Percentiles rank a stretch among this genome's conserved stretches.
Conservation (phyloP, 2,797 vertebrate species). For the Phalanger gymnotis region DNA sequence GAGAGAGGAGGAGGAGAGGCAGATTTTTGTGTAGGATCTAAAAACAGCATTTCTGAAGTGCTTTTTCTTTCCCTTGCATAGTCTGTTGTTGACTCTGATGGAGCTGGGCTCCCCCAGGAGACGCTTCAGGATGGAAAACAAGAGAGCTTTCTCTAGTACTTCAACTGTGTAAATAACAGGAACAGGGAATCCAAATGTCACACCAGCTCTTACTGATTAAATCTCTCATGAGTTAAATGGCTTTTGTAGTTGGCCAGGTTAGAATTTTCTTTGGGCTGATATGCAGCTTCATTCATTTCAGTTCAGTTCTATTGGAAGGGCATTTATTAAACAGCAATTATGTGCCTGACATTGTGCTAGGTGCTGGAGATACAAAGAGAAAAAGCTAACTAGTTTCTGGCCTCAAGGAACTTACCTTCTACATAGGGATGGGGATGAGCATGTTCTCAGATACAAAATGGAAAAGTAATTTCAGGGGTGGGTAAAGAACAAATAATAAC, state of each 20-base stretch:
- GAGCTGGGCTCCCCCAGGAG: slow-evolving; percentile 36
- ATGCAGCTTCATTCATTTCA: neutral
- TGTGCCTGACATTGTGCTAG: neutral
- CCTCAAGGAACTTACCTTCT: neutral
- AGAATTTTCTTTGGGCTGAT: neutral
- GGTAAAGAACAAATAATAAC: neutral
- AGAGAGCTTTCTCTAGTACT: slow-evolving; percentile 51
- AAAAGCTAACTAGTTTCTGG: neutral
- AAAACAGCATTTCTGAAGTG: slow-evolving; percentile 45
- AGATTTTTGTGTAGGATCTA: slow-evolving; percentile 45
- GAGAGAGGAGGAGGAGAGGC: neutral
- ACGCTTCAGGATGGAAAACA: neutral
- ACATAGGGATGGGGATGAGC: neutral
- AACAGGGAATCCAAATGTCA: slow-evolving; percentile 32
- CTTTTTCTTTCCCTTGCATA: slow-evolving; percentile 3
- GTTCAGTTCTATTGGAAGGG: neutral
- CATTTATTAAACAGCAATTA: neutral
- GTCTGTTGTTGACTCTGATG: slow-evolving; percentile 65
- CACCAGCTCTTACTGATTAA: slow-evolving; percentile 18
- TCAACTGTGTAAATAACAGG: slow-evolving; percentile 56
- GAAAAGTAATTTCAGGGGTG: neutral
- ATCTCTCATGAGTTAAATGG: slow-evolving; percentile 26
- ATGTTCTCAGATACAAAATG: neutral
- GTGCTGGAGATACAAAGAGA: neutral
- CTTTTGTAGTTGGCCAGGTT: neutral